Percentiles rank a stretch among this genome's conserved stretches.
phyloP scores from a whole-genome alignment of 2,888 invertebrate genomes.

The Piscicola geometra region DNA sequence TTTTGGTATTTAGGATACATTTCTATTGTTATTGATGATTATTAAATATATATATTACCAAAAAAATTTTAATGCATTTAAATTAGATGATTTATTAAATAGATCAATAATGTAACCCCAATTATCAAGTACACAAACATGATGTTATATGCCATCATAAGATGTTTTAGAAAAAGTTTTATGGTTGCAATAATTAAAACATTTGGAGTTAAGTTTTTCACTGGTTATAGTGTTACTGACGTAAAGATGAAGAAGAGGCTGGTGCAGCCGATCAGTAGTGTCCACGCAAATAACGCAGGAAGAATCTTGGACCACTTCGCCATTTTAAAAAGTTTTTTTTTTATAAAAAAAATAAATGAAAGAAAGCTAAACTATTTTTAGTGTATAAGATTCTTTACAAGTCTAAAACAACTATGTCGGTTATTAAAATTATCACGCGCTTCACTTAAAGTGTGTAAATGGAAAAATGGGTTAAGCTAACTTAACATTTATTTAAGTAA shows the following conservation, averaged over 20 bases:
- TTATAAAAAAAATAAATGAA: constrained; percentile 6
- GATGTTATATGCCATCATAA: no score
- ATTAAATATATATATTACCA: no score
- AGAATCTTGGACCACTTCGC: constrained; percentile 43
- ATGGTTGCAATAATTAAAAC: no score
- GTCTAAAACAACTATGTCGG: constrained; percentile 23
- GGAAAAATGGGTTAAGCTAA: no score
- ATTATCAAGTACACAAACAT: no score
- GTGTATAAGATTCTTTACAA: background rate
- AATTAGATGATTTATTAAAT: no score
- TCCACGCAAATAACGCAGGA: constrained; percentile 97
- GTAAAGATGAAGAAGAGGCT: constrained; percentile 92
- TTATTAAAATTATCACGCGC: constrained; percentile 13
- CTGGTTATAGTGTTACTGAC: constrained; percentile 66
- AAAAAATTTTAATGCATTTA: no score
- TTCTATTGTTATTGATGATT: background rate
- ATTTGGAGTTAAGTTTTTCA: no score
- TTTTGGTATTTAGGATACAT: no score
- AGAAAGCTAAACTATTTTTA: background rate
- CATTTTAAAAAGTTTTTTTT: constrained; percentile 33
- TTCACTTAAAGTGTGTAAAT: no score
- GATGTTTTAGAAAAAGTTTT: no score
- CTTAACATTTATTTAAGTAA: background rate
- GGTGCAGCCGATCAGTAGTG: constrained; percentile 84
- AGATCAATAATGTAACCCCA: no score